Percentiles rank a stretch among this genome's conserved stretches.
Conservation (phyloP, 1,140 invertebrate genomes). For the Eueides isabella region DNA sequence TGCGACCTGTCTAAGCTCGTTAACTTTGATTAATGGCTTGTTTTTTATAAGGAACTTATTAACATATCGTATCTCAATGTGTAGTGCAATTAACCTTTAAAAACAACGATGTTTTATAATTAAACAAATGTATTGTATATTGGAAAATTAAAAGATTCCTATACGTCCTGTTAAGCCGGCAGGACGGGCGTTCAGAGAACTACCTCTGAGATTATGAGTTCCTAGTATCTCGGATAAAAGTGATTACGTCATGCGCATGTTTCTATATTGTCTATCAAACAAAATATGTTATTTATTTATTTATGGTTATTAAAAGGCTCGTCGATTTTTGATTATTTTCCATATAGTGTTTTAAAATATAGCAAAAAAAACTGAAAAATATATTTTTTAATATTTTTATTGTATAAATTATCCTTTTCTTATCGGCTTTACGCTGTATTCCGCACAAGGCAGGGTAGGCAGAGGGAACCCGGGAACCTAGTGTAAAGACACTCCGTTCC, state of each 20-base stretch:
- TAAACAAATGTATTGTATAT: conserved; percentile 14
- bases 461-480: too few species aligned
- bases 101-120: conserved; percentile 17
- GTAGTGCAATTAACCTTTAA: conserved; percentile 57
- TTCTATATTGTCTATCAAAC: background rate
- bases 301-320: too few species aligned
- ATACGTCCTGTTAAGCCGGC: background rate
- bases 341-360: too few species aligned
- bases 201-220: conserved; percentile 37
- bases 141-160: conserved; percentile 16
- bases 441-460: too few species aligned
- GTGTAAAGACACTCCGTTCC: too few species aligned
- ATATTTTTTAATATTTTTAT: too few species aligned
- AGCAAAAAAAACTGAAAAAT: too few species aligned
- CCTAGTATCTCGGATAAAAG: conserved; percentile 57
- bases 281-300: too few species aligned
- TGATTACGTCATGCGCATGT: conserved; percentile 48
- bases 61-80: conserved; percentile 29
- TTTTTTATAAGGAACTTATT: conserved; percentile 53
- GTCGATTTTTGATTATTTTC: too few species aligned
- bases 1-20: conserved; percentile 57
- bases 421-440: too few species aligned
- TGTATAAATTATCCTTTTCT: too few species aligned
- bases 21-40: conserved; percentile 71
- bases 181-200: background rate